Percentiles rank a stretch among this genome's conserved stretches.
phyloP scores from a whole-genome alignment of 2,888 invertebrate species.

The Tinea pellionella region DNA sequence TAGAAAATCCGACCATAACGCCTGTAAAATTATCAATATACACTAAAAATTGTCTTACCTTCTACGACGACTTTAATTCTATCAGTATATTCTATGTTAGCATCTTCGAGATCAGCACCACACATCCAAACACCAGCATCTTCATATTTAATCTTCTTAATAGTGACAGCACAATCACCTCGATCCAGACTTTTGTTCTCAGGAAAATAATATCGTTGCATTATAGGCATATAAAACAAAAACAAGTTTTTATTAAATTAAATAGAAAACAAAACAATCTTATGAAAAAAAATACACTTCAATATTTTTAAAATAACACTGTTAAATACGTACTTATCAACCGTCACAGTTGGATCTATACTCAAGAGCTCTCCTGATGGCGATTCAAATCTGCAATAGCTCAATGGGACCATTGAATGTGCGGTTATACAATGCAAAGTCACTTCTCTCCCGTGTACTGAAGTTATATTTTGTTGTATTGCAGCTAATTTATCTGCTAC shows the following conservation, averaged over 20 bases:
- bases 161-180: constrained; percentile 64
- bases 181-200: constrained; percentile 45
- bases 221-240: constrained; percentile 39
- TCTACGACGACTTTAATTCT: constrained; percentile 40
- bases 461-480: constrained; percentile 32
- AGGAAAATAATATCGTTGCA: constrained; percentile 51
- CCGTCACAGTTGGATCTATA: constrained; percentile 44
- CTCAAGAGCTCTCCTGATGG: constrained; percentile 54
- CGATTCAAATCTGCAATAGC: constrained; percentile 61
- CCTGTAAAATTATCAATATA: no score
- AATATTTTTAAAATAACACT: not conserved
- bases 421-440: constrained; percentile 52
- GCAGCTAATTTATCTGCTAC: constrained; percentile 34
- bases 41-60: constrained; percentile 27
- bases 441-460: constrained; percentile 34
- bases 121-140: constrained; percentile 62
- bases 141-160: constrained; percentile 40
- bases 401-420: constrained; percentile 37
- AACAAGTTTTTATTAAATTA: no score
- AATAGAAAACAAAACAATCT: no score
- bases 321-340: constrained; percentile 35
- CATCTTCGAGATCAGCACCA: constrained; percentile 44
- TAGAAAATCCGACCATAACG: no score
- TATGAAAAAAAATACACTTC: constrained; percentile 10
- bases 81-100: constrained; percentile 48